A percentile compares a stretch with the other conserved stretches of the same genome.
phyloP scores from a whole-genome alignment of 2,113 vertebrate genomes.

The Cryptomyrus ogoouensis region DNA sequence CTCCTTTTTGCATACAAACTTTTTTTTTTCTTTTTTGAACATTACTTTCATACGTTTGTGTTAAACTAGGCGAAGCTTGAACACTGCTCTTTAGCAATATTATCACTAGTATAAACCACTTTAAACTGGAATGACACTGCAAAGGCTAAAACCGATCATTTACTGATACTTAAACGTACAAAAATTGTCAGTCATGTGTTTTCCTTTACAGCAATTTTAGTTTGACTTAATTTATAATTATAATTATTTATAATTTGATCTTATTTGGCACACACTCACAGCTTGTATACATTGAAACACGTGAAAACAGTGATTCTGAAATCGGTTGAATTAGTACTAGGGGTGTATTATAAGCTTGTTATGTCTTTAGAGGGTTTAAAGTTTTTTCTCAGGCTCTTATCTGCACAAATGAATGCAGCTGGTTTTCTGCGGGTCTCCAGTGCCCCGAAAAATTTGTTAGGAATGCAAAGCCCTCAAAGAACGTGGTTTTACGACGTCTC shows the following conservation, averaged over 20 bases:
- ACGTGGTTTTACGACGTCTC: neutral
- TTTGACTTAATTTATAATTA: neutral
- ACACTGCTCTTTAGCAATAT: neutral
- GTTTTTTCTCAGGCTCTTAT: neutral
- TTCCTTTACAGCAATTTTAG: neutral
- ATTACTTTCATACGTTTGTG: neutral
- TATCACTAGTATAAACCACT: neutral
- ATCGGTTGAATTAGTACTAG: neutral
- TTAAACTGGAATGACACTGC: neutral
- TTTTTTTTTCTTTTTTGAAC: neutral
- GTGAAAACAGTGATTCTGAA: neutral
- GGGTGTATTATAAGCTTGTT: neutral
- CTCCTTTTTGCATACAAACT: neutral
- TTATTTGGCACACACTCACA: neutral
- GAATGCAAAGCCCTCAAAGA: neutral
- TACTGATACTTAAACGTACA: neutral
- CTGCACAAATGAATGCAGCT: neutral
- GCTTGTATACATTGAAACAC: neutral
- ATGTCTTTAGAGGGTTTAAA: neutral
- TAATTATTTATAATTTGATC: neutral
- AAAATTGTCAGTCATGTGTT: neutral
- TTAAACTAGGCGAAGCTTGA: neutral
- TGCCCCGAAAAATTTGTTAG: neutral
- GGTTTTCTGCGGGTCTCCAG: neutral
- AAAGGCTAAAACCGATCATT: neutral